Base-by-base conservation (phyloP, 2,113 vertebrate species). In the Aegotheles bennettii region DNA sequence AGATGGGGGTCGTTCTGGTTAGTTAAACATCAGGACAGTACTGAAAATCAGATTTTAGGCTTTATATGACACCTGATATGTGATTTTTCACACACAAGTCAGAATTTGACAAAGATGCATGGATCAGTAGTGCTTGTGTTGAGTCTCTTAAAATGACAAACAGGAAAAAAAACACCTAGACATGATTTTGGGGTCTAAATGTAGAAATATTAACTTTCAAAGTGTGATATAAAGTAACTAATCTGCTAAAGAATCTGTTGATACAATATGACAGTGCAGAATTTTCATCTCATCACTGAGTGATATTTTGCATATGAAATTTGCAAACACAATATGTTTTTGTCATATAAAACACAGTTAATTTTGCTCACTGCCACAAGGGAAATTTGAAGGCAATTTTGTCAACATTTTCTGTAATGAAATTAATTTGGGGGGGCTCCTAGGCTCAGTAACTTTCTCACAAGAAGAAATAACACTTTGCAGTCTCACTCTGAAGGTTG, bases 301-400 rank as follows among this genome's bases (percentile, higher is more conserved):
- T 84, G 40, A 80, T 92, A 78, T 73, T 92, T 88, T 90, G 92
- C 40, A 74, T 84, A 86, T 76, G 73, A 92, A 95, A 88, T 89
- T 57, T 84, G 42, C 78, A 73, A 94, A 54, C 64, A 82, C n/a
- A 94, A 81, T 96, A 75, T 91, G 36, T 25, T 90, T 95, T 93
- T 91, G 70, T 88, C 74, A 76, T 87, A 93, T 85, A 82, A 96
- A 97, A 90, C 47, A 83, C 50, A 94, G 91, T 78, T 97, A 95
- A 95, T 97, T 96, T 92, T 97, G 59, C 48, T 91, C 63, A 40
- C 50, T 1, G 29, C 43, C 81, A 94, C 92, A 7, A 61, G 89
- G 78, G 91, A 97, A 97, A 96, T 95, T 84, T 53, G 86, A 81
- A 67, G 77, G 75, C 96, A 93, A 96, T 94, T 96, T 90, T 89